Evolutionary conservation across 2,797 vertebrate genomes (phyloP).

Genomic region (Eulemur rubriventer): DNA sequence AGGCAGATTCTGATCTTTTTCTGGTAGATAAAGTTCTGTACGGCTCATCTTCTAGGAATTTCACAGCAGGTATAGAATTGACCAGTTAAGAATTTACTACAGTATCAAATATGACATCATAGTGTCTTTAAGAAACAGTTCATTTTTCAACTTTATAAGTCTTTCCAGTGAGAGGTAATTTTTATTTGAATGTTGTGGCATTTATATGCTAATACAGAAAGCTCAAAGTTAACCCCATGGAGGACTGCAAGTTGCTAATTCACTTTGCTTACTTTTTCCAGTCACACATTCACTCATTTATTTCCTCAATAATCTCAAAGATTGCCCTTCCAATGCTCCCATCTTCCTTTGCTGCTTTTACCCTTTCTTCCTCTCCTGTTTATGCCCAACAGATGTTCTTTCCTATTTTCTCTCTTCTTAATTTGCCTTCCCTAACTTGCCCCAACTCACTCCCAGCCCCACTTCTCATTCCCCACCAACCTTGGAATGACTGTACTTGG

Average conservation of each 20-base stretch:
- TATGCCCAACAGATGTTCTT: not conserved
- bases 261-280: not conserved
- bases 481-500: not conserved
- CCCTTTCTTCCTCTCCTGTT: not conserved
- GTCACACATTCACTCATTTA: not conserved
- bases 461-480: accelerated
- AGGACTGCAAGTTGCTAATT: not conserved
- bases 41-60: slow-evolving; percentile 92
- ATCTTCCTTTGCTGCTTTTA: not conserved
- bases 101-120: slow-evolving; percentile 67
- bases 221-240: not conserved
- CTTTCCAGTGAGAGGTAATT: not conserved
- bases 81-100: slow-evolving; percentile 87
- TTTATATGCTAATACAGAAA: not conserved
- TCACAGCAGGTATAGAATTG: slow-evolving; percentile 91
- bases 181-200: not conserved
- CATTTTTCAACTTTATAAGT: not conserved
- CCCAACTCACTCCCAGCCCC: not conserved
- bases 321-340: not conserved
- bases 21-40: slow-evolving; percentile 88
- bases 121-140: slow-evolving; percentile 67
- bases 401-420: not conserved
- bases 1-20: slow-evolving; percentile 92
- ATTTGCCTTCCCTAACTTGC: not conserved
- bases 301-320: not conserved